Base-by-base conservation (phyloP, 2,113 vertebrate genomes). In the Phaethornis superciliosus region DNA sequence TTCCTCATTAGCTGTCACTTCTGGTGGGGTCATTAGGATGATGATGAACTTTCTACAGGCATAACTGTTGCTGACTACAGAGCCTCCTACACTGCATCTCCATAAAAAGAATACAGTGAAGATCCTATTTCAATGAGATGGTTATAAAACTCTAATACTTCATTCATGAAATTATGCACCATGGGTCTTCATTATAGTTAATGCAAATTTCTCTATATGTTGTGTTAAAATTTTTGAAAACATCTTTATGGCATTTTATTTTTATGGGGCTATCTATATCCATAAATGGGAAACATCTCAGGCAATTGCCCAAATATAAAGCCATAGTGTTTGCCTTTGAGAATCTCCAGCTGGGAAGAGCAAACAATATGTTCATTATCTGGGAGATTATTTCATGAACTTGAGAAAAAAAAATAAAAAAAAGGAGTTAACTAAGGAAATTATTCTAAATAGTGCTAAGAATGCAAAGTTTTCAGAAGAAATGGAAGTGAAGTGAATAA, bases 1-100 rank as follows among this genome's bases (percentile, higher is more conserved):
- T 86, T 94, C 81, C 17, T 74, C 49, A 75, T 94, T 84, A 69
- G 33, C 30, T 93, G 46, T 88, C 94, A 76, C 71, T 86, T n/a
- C 52, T 85, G 59, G 37, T 63, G 80, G n/a, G 64, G 60, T 81
- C 42, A 49, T 89, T 88, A 81, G 30, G 35, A 62, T 55, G 79
- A 52, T 85, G 91, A 85, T 64, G 72, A 95, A 85, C 58, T 77
- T 75, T 58, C 54, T 81, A 69, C 72, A 86, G 79, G 55, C 49
- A 12, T 70, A 75, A 89, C 37, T 95, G 80, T 58, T 81, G 27
- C 68, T 90, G 54, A 46, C 68, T 91, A 46, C 68, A 77, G 21
- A 65, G 17, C 40, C 60, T 58, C 60, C 58, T 44, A 46, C 5
- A 2, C 52, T 40, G 32, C 52, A 59, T 26, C 6, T 44, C 24